A percentile compares a stretch with the other conserved stretches of the same genome.
phyloP scores from a whole-genome alignment of 2,888 invertebrate genomes.

The Megalurothrips usitatus region DNA sequence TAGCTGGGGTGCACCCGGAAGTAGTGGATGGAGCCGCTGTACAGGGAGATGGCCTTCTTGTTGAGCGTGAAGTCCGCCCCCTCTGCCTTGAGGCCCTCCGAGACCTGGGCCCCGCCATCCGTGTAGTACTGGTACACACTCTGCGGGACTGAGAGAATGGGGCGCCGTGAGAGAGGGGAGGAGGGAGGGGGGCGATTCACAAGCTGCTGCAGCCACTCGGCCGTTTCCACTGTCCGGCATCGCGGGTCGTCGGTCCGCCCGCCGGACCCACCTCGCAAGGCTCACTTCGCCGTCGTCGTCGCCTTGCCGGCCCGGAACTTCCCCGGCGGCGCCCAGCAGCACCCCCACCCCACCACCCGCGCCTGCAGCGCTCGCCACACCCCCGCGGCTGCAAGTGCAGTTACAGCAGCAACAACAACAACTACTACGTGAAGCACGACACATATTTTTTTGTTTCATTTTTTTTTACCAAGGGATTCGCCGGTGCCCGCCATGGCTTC shows the following conservation, averaged over 20 bases:
- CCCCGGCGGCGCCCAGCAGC: no score
- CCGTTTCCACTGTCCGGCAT: not conserved
- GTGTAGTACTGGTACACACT: constrained; percentile 11
- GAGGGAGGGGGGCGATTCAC: not conserved
- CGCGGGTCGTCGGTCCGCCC: not conserved
- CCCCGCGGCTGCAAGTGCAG: no score
- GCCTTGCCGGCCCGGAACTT: no score
- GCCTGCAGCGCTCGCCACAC: no score
- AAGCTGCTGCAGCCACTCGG: not conserved
- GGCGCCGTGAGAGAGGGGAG: not conserved
- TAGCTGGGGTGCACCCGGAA: constrained; percentile 50
- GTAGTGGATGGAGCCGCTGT: constrained; percentile 52
- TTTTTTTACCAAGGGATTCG: no score
- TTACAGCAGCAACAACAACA: no score
- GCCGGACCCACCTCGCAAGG: not conserved
- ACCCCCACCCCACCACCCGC: no score
- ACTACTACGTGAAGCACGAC: no score
- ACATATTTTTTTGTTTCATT: no score
- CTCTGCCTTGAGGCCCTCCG: constrained; percentile 25
- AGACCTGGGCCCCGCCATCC: not conserved
- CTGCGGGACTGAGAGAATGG: not conserved
- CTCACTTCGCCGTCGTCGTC: not conserved
- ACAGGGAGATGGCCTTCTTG: constrained; percentile 43
- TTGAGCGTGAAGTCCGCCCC: constrained; percentile 42
- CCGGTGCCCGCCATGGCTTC: no score